Evolutionary conservation across 1,140 invertebrate species (phyloP).

Genomic region (Homarus americanus): DNA sequence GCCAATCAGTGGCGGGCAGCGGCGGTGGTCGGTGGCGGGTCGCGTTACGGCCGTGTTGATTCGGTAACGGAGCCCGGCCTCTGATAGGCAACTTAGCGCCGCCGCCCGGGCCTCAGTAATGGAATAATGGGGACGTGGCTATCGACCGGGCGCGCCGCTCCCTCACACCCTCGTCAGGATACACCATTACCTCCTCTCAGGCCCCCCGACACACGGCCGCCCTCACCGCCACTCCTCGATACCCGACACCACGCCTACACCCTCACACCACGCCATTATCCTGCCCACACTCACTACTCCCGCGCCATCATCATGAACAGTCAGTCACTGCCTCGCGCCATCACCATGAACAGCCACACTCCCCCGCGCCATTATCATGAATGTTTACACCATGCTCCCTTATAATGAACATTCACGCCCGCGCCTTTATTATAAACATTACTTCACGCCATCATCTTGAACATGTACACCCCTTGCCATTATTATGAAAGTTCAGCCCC

Average conservation of each 20-base stretch:
- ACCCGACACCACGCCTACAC: conserved; percentile 24
- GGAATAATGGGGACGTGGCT: conserved; percentile 74
- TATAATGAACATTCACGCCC: too few species aligned
- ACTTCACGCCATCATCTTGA: too few species aligned
- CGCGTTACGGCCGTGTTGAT: conserved; percentile 75
- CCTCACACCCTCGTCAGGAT: conserved; percentile 33
- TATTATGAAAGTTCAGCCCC: too few species aligned
- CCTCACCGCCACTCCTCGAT: neutral
- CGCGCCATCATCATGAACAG: too few species aligned
- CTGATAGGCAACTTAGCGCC: conserved; percentile 74
- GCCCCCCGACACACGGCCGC: conserved; percentile 6
- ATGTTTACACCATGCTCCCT: too few species aligned
- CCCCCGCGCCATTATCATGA: too few species aligned
- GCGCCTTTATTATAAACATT: too few species aligned
- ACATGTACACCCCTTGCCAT: too few species aligned
- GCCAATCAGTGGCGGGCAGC: conserved; percentile 74
- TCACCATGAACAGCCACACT: too few species aligned
- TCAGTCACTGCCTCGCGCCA: too few species aligned
- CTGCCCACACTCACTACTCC: neutral
- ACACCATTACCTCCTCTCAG: conserved; percentile 49
- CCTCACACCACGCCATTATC: neutral
- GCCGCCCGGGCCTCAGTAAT: conserved; percentile 72
- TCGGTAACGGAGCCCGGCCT: conserved; percentile 74
- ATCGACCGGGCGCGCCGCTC: conserved; percentile 72
- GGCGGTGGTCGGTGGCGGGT: conserved; percentile 71